Percentiles rank a stretch among this genome's conserved stretches.
Conservation (phyloP, 2,888 invertebrate genomes). For the Megalurothrips usitatus region DNA sequence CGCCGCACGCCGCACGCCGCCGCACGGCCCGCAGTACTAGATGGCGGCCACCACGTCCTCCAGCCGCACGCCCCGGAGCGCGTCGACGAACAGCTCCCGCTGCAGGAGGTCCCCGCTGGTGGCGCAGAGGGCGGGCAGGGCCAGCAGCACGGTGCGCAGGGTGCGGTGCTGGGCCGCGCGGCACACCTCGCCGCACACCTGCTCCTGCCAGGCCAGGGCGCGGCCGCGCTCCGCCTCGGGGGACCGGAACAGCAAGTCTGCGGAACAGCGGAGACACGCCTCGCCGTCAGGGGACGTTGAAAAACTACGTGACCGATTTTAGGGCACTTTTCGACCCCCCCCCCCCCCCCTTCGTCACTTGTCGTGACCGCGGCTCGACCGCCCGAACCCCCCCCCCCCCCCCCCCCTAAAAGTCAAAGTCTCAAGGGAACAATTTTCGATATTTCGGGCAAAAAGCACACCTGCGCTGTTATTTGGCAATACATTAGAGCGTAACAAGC, state of each 20-base stretch:
- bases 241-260: neutral
- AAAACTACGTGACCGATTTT: too few relatives aligned
- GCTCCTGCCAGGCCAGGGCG: conserved; percentile 6
- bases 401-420: too few relatives aligned
- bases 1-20: neutral
- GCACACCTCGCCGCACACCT: neutral
- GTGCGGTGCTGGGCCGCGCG: neutral
- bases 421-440: too few relatives aligned
- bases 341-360: too few relatives aligned
- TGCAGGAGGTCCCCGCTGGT: neutral
- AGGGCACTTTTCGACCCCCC: too few relatives aligned
- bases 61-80: conserved; percentile 2
- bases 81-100: conserved; percentile 3
- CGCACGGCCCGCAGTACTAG: neutral
- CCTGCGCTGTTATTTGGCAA: too few relatives aligned
- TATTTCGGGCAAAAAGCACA: too few relatives aligned
- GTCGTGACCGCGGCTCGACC: neutral
- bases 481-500: too few relatives aligned
- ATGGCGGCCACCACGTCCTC: conserved; percentile 13
- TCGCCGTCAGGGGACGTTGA: too few relatives aligned
- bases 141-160: neutral
- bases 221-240: neutral
- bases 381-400: neutral
- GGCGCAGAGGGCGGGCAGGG: conserved; percentile 14
- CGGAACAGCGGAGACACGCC: neutral